Percentiles rank a stretch among this genome's conserved stretches.
Evolutionary conservation across 1,140 invertebrate genomes (phyloP).

Genomic region (Sycophila sp.): DNA sequence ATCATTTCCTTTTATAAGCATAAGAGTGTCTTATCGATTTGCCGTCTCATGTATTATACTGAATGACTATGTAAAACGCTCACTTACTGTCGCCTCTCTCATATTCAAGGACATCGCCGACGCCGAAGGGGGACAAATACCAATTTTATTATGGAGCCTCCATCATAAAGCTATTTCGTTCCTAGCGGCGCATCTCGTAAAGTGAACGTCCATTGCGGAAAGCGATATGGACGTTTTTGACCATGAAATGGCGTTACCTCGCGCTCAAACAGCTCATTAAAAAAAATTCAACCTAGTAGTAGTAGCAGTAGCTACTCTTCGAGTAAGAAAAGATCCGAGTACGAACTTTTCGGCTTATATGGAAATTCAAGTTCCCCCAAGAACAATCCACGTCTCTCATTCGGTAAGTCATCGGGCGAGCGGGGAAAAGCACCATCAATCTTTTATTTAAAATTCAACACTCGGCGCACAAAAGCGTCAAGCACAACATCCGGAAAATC

Average conservation of each 20-base stretch:
- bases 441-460: slow-evolving; percentile 11
- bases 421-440: not conserved
- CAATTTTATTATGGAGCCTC: not conserved
- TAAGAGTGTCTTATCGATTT: not conserved
- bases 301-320: no score
- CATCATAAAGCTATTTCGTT: slow-evolving; percentile 2
- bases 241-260: not conserved
- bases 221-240: not conserved
- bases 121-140: slow-evolving; percentile 1
- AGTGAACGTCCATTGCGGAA: not conserved
- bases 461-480: not conserved
- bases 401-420: not conserved
- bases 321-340: no score
- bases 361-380: no score
- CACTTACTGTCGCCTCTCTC: not conserved
- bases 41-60: not conserved
- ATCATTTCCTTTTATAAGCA: no score
- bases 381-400: not conserved
- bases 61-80: not conserved
- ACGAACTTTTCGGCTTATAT: no score
- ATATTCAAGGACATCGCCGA: slow-evolving; percentile 11
- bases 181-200: not conserved
- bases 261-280: not conserved
- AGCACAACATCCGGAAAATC: slow-evolving; percentile 13
- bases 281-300: not conserved